These are phyloP conservation scores for Metacarcinus magister DNA, from an alignment of 2,888 invertebrate species.

Conservation along the genomic window DNA sequence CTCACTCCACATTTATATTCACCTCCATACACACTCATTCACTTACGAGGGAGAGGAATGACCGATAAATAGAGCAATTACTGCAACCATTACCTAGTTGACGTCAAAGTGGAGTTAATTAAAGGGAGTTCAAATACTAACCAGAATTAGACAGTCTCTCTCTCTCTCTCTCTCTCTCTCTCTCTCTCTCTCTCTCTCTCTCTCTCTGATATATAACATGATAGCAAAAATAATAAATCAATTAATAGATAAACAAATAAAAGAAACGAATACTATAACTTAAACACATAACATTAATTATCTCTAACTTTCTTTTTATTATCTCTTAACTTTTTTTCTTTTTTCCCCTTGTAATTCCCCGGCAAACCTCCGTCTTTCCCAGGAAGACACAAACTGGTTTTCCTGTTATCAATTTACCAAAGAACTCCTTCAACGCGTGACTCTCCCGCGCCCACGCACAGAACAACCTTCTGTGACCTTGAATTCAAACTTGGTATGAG, in stretches of 20 bases:
- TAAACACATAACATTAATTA: neutral
- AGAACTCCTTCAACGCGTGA: neutral
- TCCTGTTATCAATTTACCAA: neutral
- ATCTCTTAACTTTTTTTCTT: neutral
- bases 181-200: too few relatives aligned
- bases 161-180: too few relatives aligned
- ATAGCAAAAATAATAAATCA: too few relatives aligned
- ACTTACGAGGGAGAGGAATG: too few relatives aligned
- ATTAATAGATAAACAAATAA: neutral
- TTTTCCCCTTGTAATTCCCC: neutral
- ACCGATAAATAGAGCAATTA: neutral
- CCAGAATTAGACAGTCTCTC: too few relatives aligned
- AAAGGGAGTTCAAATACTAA: too few relatives aligned
- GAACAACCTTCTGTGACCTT: neutral
- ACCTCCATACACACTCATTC: neutral
- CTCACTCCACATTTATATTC: neutral
- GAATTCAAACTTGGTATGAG: too few relatives aligned
- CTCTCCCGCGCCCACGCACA: constrained; percentile 38
- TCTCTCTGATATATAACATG: too few relatives aligned
- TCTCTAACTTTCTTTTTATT: neutral
- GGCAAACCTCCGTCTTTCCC: neutral
- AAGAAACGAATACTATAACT: neutral
- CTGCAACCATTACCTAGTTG: neutral
- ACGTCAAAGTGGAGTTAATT: too few relatives aligned
- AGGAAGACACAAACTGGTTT: neutral